These are phyloP conservation scores for Characodon lateralis DNA, from an alignment of 2,797 vertebrate genomes.

Conservation along the genomic window DNA sequence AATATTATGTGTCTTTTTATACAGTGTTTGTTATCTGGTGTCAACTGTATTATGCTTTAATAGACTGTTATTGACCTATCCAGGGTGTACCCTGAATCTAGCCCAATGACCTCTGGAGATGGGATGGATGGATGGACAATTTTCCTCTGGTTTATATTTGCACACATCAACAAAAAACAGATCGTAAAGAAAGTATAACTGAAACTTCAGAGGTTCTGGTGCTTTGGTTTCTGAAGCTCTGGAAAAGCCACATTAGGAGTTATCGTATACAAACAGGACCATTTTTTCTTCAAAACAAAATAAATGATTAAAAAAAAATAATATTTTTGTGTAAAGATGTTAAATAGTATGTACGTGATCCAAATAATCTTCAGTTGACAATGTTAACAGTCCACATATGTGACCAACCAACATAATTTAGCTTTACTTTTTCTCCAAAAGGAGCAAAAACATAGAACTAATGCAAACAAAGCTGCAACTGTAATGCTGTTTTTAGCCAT, in stretches of 20 bases:
- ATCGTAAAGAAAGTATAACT: no score
- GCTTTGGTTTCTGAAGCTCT: not conserved
- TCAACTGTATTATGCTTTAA: not conserved
- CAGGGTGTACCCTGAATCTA: no score
- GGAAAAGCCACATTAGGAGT: not conserved
- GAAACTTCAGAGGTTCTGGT: not conserved
- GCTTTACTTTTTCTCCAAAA: not conserved
- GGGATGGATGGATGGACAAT: no score
- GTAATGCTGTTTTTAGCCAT: not conserved
- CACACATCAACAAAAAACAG: not conserved
- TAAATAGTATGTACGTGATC: not conserved
- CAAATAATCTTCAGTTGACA: not conserved
- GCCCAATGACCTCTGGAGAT: no score
- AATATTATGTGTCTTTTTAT: not conserved
- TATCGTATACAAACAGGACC: not conserved
- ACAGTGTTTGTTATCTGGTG: not conserved
- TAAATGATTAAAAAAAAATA: not conserved
- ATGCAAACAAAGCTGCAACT: not conserved
- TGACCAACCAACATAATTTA: not conserved
- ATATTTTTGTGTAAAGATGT: not conserved
- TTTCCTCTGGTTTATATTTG: not conserved
- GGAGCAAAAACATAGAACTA: not conserved
- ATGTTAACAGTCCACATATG: not conserved
- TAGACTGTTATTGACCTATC: not conserved
- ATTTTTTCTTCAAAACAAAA: not conserved